phyloP scores from a whole-genome alignment of 2,797 vertebrate species.

The Myiotriccus ornatus region DNA sequence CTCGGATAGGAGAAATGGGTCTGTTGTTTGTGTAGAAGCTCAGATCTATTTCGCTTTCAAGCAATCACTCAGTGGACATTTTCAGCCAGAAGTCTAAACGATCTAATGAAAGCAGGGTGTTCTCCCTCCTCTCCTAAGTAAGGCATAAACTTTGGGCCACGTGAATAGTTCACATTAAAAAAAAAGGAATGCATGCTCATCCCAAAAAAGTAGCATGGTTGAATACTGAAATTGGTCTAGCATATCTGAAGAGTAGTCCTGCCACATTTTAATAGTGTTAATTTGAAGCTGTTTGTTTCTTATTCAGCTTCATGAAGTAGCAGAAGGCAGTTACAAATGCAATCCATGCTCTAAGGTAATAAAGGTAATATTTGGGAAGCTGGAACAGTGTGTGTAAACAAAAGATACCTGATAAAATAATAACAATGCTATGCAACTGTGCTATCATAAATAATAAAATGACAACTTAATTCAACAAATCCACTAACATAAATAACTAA shows the following conservation, averaged over 20 bases:
- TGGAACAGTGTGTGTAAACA: not conserved
- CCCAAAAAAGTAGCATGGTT: not conserved
- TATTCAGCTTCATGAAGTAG: not conserved
- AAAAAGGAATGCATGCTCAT: not conserved
- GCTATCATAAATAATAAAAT: not conserved
- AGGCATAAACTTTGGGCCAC: not conserved
- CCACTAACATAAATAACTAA: not conserved
- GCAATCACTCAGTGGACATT: not conserved
- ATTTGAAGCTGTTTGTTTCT: not conserved
- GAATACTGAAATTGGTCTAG: not conserved
- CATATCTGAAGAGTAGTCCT: fast-evolving
- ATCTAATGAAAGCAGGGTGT: not conserved
- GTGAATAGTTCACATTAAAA: not conserved
- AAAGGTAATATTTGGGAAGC: not conserved
- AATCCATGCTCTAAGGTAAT: not conserved
- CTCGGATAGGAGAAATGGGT: not conserved
- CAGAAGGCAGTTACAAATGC: not conserved
- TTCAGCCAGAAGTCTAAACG: not conserved
- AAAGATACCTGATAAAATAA: slow-evolving; percentile 6
- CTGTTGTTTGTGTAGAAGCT: not conserved
- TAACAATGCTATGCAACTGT: not conserved
- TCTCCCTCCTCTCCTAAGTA: not conserved
- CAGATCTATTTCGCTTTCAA: not conserved
- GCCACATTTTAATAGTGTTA: not conserved
- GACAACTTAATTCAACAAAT: not conserved